These are phyloP conservation scores for Procavia capensis DNA, from an alignment of 2,113 vertebrate genomes.

Conservation along the genomic window DNA sequence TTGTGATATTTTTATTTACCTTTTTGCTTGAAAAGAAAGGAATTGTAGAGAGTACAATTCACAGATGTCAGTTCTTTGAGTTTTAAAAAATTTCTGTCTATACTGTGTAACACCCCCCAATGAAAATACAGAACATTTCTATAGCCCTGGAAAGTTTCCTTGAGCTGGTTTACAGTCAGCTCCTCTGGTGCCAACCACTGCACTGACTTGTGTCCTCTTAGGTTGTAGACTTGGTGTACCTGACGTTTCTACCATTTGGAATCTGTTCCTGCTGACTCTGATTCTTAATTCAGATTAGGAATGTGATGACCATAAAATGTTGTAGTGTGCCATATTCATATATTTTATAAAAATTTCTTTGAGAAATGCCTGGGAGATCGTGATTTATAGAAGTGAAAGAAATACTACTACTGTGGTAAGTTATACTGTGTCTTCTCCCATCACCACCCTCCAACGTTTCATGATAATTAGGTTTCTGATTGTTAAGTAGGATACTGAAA, in stretches of 20 bases:
- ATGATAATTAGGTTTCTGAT: neutral
- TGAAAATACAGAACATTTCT: neutral
- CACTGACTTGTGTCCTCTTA: neutral
- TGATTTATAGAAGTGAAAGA: neutral
- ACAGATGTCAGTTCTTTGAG: neutral
- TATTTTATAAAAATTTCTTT: slow-evolving; percentile 47
- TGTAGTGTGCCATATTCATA: neutral
- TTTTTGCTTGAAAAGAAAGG: neutral
- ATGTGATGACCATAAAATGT: slow-evolving; percentile 5
- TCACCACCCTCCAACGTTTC: neutral
- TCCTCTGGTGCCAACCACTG: neutral
- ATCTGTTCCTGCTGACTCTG: neutral
- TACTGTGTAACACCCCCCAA: neutral
- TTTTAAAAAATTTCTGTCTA: neutral
- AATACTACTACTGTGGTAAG: neutral
- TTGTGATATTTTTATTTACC: neutral
- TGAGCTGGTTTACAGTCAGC: neutral
- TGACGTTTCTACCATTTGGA: neutral
- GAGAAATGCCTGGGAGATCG: neutral
- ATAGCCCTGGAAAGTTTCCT: neutral
- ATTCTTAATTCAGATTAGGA: neutral
- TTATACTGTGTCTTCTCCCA: neutral
- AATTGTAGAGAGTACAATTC: slow-evolving; percentile 10
- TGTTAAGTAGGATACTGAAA: neutral
- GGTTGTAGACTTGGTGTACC: neutral